A percentile compares a stretch with the other conserved stretches of the same genome.
phyloP scores from a whole-genome alignment of 1,140 invertebrate species.

The Atta colombica region DNA sequence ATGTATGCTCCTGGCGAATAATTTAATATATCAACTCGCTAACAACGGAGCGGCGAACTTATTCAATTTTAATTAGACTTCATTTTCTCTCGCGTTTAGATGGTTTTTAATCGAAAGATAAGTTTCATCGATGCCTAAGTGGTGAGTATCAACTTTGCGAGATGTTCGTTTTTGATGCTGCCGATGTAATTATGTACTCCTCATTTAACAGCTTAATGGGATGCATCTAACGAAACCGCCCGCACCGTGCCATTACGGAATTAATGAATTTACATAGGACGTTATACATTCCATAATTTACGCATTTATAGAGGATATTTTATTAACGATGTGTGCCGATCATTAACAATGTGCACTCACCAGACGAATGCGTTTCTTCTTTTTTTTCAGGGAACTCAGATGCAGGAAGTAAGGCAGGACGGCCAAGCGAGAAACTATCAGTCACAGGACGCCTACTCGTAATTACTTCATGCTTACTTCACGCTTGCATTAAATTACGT shows the following conservation, averaged over 20 bases:
- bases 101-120: neutral
- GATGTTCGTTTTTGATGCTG: neutral
- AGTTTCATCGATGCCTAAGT: conserved; percentile 24
- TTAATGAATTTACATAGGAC: conserved; percentile 73
- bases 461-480: conserved; percentile 70
- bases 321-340: conserved; percentile 30
- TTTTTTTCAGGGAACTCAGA: conserved; percentile 78
- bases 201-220: conserved; percentile 44
- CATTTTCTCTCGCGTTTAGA: neutral
- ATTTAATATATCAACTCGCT: conserved; percentile 45
- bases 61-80: conserved; percentile 51
- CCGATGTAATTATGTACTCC: conserved; percentile 31
- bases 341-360: conserved; percentile 69
- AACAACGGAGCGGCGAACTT: neutral
- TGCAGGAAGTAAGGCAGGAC: conserved; percentile 81
- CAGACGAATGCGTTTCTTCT: conserved; percentile 25
- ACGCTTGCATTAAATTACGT: neutral
- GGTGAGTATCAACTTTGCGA: neutral
- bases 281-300: conserved; percentile 52
- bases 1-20: conserved; percentile 18
- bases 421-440: conserved; percentile 79
- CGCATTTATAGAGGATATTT: conserved; percentile 16
- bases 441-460: conserved; percentile 80
- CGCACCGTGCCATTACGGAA: conserved; percentile 39
- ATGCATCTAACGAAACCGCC: conserved; percentile 40